Base-by-base conservation (phyloP, 2,888 invertebrate genomes). In the Tortrix viridana region DNA sequence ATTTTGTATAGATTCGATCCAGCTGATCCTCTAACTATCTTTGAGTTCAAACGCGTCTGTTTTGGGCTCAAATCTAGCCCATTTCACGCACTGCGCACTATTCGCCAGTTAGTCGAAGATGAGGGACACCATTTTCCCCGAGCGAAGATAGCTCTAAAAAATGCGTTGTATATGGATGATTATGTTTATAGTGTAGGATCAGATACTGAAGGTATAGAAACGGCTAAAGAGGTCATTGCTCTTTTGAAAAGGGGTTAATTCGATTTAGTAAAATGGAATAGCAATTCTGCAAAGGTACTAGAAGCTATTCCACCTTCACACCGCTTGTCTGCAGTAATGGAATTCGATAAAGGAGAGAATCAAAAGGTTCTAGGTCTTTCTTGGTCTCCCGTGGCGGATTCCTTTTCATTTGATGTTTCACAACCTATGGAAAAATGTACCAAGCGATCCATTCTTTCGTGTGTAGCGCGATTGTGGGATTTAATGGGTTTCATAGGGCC, bases 391-490 rank as follows among this genome's bases (percentile, higher is more conserved):
- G 16, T 12, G 18, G 4, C 37, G 3, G 54, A 47, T 16, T n/a
- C 1, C 2, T 60, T 60, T 47, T 20, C 20, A 16, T 23, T 60
- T 5, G 37, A 19, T 12, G 32, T 55, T 1, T 18, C 23, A 1
- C 26, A 22, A 5, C 18, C 32, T 1, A 1, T 0, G 2, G 16
- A 43, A 20, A 48, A 14, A 9, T 61, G 55, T 22, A 61, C 54
- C 38, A n/a, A 41, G 47, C 46, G 60, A 12, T 38, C 37, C 16
- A 60, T 60, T 23, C 54, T 60, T 12, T 60, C 60, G 1, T 26
- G 53, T 38, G 54, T 60, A 22, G 60, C 60, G 3, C 60, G 60
- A n/a, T 41, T 32, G 22, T 60, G 22, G 26, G 47, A 60, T 23
- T 20, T 60, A 12, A 47, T 60, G n/a, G 53, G 60, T 44, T 43